Base-by-base conservation (phyloP, 2,888 invertebrate species). In the Volucella inflata region DNA sequence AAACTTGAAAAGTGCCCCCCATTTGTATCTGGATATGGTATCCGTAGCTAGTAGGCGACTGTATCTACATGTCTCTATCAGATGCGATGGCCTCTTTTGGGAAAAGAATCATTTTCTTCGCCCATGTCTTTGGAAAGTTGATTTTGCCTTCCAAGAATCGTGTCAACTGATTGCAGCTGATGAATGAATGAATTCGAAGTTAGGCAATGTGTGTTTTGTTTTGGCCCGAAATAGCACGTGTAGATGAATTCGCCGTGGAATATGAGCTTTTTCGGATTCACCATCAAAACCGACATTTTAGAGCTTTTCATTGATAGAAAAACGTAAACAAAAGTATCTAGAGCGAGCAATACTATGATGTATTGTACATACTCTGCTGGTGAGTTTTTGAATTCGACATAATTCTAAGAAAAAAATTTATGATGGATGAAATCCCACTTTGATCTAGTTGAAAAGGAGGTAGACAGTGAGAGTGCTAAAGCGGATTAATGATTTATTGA, bases 291-390 rank as follows among this genome's bases (percentile, higher is more conserved):
- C n/a, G 36, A 30, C 4, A 30, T 30, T 6, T 38, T 30, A 16
- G 62, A 70, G 75, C 75, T 84, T 84, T 84, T 76, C 84, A 84
- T 84, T 84, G 30, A 84, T 65, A 21, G 42, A 72, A 36, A 14
- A 42, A 71, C 65, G 75, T 75, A 84, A 79, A 75, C 79, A 79
- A 71, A 60, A 10, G 21, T 44, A 51, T 62, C 36, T 53, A 50
- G 21, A 14, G 21, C 21, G n/a, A n/a, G 2, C 46, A 30, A 30
- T 30, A 30, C 6, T 16, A 60, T 60, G 12, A n/a, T 14, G 12
- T n/a, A 12, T 6, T 14, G 12, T 16, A 14, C 14, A 12, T 8
- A 48, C 36, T 21, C 21, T 30, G 38, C 10, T 3, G 3, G 36
- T 38, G 10, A 36, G 0, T 38, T 14, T 38, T 16, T 51, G 21